Evolutionary conservation across 2,888 invertebrate genomes (phyloP).

Genomic region (Hofmannophila pseudospretella): DNA sequence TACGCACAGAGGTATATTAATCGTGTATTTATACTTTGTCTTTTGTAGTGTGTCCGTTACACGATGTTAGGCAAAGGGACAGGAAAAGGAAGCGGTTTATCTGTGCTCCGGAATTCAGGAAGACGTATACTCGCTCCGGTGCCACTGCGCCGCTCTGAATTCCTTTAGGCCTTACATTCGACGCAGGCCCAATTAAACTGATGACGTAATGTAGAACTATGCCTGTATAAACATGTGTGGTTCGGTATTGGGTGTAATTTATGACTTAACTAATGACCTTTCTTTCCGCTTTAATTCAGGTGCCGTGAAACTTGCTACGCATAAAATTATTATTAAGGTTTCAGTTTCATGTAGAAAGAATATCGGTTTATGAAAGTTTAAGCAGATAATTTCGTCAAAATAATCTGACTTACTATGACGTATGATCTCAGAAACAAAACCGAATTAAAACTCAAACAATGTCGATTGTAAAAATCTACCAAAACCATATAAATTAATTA

Average conservation of each 20-base stretch:
- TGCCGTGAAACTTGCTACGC: too few relatives aligned
- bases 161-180: constrained; percentile 64
- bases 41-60: constrained; percentile 66
- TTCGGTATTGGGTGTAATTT: background rate
- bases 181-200: constrained; percentile 47
- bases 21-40: constrained; percentile 53
- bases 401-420: too few relatives aligned
- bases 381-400: too few relatives aligned
- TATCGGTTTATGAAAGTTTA: too few relatives aligned
- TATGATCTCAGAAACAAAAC: too few relatives aligned
- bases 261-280: background rate
- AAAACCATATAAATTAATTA: too few relatives aligned
- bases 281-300: background rate
- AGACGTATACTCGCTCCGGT: constrained; percentile 61
- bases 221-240: constrained; percentile 1
- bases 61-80: constrained; percentile 70
- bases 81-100: constrained; percentile 75
- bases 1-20: constrained; percentile 29
- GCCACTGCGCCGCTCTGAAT: constrained; percentile 32
- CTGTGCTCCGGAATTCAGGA: constrained; percentile 71
- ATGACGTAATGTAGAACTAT: constrained; percentile 6
- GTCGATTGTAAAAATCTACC: too few relatives aligned
- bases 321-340: too few relatives aligned
- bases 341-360: background rate
- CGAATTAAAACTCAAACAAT: too few relatives aligned